phyloP scores from a whole-genome alignment of 2,113 vertebrate species.

The Tragelaphus scriptus region DNA sequence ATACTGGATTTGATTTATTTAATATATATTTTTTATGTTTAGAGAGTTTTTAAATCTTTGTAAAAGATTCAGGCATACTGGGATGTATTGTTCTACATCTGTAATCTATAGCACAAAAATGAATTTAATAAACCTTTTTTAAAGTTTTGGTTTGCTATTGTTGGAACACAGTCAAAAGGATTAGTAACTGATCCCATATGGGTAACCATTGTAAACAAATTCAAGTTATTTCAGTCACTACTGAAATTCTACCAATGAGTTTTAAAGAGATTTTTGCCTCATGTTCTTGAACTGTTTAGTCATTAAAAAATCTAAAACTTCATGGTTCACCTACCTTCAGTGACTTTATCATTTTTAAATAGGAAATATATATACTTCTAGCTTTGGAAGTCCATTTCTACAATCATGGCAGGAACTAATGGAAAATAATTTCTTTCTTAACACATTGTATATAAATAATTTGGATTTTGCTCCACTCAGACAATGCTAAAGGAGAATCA shows the following conservation, averaged over 20 bases:
- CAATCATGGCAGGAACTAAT: not conserved
- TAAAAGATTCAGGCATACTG: slow-evolving; percentile 45
- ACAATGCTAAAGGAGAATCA: not conserved
- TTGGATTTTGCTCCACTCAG: not conserved
- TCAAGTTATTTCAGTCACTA: slow-evolving; percentile 42
- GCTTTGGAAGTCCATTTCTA: not conserved
- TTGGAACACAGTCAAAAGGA: slow-evolving; percentile 66
- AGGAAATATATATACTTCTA: not conserved
- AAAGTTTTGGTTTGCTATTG: slow-evolving; percentile 51
- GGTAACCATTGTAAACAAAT: slow-evolving; percentile 42
- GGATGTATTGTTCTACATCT: slow-evolving; percentile 51
- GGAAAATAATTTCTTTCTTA: not conserved
- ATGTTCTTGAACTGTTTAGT: not conserved
- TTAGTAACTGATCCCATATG: slow-evolving; percentile 63
- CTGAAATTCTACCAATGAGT: not conserved
- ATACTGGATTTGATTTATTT: slow-evolving; percentile 57
- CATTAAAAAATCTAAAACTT: not conserved
- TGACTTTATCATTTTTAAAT: not conserved
- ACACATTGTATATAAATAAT: not conserved
- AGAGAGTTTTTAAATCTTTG: slow-evolving; percentile 36
- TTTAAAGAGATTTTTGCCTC: slow-evolving; percentile 17
- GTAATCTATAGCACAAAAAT: slow-evolving; percentile 58
- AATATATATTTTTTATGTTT: slow-evolving; percentile 55
- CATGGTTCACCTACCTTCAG: not conserved
- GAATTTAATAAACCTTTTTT: slow-evolving; percentile 62